These are phyloP conservation scores for Acanthosoma haemorrhoidale DNA, from an alignment of 2,888 invertebrate species.

Conservation along the genomic window DNA sequence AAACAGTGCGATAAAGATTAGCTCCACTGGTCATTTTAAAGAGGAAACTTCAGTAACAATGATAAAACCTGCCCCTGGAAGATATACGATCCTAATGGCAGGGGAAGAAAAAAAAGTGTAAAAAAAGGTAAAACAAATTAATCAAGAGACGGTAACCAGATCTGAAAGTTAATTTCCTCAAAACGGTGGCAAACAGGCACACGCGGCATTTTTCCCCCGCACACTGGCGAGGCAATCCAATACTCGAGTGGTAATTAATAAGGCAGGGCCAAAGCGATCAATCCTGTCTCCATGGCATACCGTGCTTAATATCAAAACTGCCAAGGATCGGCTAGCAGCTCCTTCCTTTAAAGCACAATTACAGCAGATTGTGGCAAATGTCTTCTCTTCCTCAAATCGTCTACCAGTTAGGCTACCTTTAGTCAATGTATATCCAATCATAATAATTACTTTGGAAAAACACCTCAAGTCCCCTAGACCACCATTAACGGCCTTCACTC, in stretches of 20 bases:
- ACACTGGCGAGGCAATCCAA: not conserved
- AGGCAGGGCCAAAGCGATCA: constrained; percentile 22
- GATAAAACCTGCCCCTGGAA: not conserved
- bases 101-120: not conserved
- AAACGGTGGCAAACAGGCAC: constrained; percentile 18
- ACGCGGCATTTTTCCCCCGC: not conserved
- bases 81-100: not conserved
- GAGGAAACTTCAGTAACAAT: not conserved
- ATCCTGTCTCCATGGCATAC: too few relatives aligned
- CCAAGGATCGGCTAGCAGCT: too few relatives aligned
- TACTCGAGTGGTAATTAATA: not conserved
- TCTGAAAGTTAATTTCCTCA: constrained; percentile 28
- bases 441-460: too few relatives aligned
- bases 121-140: constrained; percentile 18
- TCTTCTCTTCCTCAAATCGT: too few relatives aligned
- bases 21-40: not conserved
- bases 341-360: too few relatives aligned
- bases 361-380: too few relatives aligned
- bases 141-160: constrained; percentile 29
- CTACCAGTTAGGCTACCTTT: too few relatives aligned
- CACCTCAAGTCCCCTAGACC: too few relatives aligned
- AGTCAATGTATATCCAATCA: too few relatives aligned
- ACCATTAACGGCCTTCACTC: too few relatives aligned
- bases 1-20: too few relatives aligned
- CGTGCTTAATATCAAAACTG: not conserved